A percentile compares a stretch with the other conserved stretches of the same genome.
These are phyloP conservation scores for Darevskia mixta DNA, from an alignment of 2,797 vertebrate species.

Conservation along the genomic window DNA sequence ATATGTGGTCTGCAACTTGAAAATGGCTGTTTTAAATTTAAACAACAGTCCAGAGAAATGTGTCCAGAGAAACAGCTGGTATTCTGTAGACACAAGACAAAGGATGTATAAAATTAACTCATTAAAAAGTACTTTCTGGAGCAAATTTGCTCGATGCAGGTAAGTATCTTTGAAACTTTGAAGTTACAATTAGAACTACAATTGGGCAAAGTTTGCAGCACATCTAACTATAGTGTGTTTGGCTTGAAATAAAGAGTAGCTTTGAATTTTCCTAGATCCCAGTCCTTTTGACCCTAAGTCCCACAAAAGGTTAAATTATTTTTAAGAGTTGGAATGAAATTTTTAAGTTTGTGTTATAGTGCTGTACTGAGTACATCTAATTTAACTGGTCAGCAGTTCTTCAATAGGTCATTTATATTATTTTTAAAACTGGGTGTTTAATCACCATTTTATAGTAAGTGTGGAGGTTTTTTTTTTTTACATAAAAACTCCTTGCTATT, in stretches of 20 bases:
- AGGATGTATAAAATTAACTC: not conserved
- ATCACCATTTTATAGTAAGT: slow-evolving; percentile 66
- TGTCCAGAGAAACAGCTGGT: too few relatives aligned
- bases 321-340: too few relatives aligned
- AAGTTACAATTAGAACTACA: slow-evolving; percentile 19
- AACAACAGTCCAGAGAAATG: not conserved
- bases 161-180: not conserved
- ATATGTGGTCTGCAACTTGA: not conserved
- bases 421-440: slow-evolving; percentile 65
- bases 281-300: slow-evolving; percentile 44
- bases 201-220: slow-evolving; percentile 21
- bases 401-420: slow-evolving; percentile 67
- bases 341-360: slow-evolving; percentile 47
- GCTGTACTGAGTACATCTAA: slow-evolving; percentile 61
- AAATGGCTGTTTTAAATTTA: not conserved
- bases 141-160: slow-evolving; percentile 21
- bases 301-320: slow-evolving; percentile 50
- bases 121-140: not conserved
- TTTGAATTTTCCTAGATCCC: slow-evolving; percentile 63
- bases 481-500: slow-evolving; percentile 64
- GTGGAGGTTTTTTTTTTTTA: slow-evolving; percentile 55
- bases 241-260: slow-evolving; percentile 48
- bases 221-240: slow-evolving; percentile 14
- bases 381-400: slow-evolving; percentile 70
- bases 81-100: not conserved